A percentile compares a stretch with the other conserved stretches of the same genome.
Evolutionary conservation across 2,113 vertebrate species (phyloP).

Genomic region (Spilogale gracilis): DNA sequence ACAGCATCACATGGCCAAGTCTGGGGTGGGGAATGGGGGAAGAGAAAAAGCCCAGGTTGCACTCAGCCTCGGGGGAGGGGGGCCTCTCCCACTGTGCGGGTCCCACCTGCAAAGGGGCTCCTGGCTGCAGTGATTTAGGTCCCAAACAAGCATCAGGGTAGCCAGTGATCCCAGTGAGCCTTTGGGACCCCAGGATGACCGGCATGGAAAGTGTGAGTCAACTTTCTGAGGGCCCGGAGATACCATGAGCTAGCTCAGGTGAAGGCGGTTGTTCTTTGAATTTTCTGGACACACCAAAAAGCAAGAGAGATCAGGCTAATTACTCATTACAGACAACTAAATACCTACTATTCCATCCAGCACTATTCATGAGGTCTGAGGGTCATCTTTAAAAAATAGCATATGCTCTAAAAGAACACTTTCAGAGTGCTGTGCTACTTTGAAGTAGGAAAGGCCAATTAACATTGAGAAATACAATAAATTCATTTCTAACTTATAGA

Average conservation of each 20-base stretch:
- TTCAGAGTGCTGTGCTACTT: background rate
- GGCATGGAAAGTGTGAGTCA: background rate
- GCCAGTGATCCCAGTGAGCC: conserved; percentile 5
- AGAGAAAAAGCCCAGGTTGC: background rate
- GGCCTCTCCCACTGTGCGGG: background rate
- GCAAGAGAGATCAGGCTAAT: background rate
- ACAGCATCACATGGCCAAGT: background rate
- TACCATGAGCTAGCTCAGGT: rapidly evolving
- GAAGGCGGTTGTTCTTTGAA: background rate
- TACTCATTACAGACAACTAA: background rate
- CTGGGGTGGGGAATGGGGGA: background rate
- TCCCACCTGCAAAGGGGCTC: background rate
- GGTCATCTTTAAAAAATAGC: background rate
- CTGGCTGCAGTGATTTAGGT: background rate
- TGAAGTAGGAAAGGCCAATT: background rate
- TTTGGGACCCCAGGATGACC: background rate
- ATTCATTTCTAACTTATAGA: background rate
- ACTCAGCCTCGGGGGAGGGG: background rate
- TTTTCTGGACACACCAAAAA: background rate
- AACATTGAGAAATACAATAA: background rate
- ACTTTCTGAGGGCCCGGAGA: rapidly evolving
- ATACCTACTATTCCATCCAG: background rate
- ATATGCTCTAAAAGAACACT: background rate
- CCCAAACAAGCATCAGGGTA: background rate
- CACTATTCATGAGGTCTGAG: background rate